Base-by-base conservation (phyloP, 2,797 vertebrate genomes). In the Ctenosaura bakeri region DNA sequence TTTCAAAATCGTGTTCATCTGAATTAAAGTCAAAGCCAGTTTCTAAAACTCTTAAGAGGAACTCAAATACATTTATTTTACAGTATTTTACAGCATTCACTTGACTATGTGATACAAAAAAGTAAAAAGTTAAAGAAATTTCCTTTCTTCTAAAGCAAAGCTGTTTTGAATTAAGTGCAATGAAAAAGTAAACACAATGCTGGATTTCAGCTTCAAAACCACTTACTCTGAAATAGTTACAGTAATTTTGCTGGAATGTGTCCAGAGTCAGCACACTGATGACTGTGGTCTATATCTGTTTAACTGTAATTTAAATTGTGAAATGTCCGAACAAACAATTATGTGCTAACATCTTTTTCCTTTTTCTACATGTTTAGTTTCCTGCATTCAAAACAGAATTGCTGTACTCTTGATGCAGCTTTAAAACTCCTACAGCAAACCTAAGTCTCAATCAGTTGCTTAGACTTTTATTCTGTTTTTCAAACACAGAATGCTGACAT, bases 221-320 rank as follows among this genome's bases (percentile, higher is more conserved):
- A 88, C 86, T 84, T 88, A 88, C 81, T 90, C 54, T 84, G 80
- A 90, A 90, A 81, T 59, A 88, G 73, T 52, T 38, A 59, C n/a
- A 4, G 73, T 78, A 83, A 84, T 59, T 90, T 90, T 12, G 73
- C 76, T 78, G 35, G 82, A 90, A 88, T 18, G 38, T 71, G 32
- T 84, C 22, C 86, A 78, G n/a, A 88, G 66, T 85, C 76, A 82
- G 76, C 52, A 74, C 80, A 78, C 71, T 66, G 79, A 77, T 29
- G 74, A 87, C 71, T 90, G 90, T 90, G 90, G 64, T 90, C 56
- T 90, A 52, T 59, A 85, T 88, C 89, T 90, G 91, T 92, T 90
- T 86, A 92, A 92, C 91, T 88, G 91, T 88, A 88, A 92, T 85
- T 90, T 88, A 92, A 90, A 90, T 92, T 92, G 89, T 90, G 91